phyloP scores from a whole-genome alignment of 2,797 vertebrate genomes.

The Pyrocephalus nanus region DNA sequence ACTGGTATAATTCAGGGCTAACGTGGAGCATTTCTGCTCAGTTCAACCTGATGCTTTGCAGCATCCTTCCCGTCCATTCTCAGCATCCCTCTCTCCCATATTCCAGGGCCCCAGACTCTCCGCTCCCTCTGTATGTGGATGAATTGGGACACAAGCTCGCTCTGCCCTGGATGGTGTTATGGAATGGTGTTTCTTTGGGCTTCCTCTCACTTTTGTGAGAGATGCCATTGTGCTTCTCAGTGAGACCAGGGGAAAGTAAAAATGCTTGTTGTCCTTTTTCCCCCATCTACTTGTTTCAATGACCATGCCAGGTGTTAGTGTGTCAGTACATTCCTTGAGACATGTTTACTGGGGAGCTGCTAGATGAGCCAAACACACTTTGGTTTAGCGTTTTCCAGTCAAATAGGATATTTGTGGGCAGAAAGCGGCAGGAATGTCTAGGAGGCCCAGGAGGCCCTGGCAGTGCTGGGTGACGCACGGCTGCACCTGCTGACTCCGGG shows the following conservation, averaged over 20 bases:
- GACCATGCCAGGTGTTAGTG: fast-evolving
- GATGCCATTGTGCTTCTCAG: background rate
- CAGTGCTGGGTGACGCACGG: fast-evolving
- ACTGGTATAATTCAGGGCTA: background rate
- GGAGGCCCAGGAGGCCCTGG: background rate
- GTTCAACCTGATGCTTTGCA: background rate
- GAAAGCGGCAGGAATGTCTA: background rate
- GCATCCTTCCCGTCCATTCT: background rate
- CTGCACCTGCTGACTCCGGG: fast-evolving
- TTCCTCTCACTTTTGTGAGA: background rate
- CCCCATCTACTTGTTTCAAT: background rate
- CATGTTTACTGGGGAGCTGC: background rate
- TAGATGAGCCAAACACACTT: background rate
- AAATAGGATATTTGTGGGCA: background rate
- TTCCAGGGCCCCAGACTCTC: background rate
- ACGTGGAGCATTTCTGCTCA: background rate
- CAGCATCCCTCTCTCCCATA: background rate
- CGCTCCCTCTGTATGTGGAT: background rate
- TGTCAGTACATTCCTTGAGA: fast-evolving
- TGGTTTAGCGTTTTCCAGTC: fast-evolving
- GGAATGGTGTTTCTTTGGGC: fast-evolving
- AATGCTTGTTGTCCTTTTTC: background rate
- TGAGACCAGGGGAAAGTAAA: background rate
- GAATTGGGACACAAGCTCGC: fast-evolving
- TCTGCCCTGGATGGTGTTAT: background rate